Evolutionary conservation across 2,888 invertebrate genomes (phyloP).

Genomic region (Bugula neritina): DNA sequence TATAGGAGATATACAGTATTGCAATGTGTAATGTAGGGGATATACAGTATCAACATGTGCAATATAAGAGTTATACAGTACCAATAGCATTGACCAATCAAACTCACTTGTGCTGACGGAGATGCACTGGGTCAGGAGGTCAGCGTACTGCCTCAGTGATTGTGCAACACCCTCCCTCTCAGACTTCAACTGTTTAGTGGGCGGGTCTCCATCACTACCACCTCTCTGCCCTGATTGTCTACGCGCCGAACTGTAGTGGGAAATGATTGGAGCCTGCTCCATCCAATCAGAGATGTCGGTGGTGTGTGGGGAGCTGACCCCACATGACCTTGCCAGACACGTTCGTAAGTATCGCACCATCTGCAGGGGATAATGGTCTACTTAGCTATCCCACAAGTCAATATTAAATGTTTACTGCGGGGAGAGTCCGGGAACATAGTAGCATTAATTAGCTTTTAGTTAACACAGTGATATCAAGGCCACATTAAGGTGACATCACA

Average conservation of each 20-base stretch:
- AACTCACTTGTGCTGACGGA: background rate
- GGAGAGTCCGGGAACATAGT: too few species aligned
- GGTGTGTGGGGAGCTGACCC: slow-evolving; percentile 34
- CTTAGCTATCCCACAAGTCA: background rate
- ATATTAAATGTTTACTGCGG: too few species aligned
- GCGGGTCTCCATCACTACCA: background rate
- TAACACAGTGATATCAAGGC: too few species aligned
- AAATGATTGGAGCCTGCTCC: slow-evolving; percentile 43
- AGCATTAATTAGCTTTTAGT: too few species aligned
- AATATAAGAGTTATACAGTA: background rate
- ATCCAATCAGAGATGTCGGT: slow-evolving; percentile 33
- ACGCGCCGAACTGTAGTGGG: slow-evolving; percentile 40
- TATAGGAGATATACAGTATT: slow-evolving; percentile 36
- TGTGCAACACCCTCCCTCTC: background rate
- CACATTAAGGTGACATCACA: too few species aligned
- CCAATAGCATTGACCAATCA: background rate
- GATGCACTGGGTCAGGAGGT: background rate
- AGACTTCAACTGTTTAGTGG: background rate
- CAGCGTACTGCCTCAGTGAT: background rate
- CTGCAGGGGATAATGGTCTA: slow-evolving; percentile 51
- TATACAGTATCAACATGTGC: slow-evolving; percentile 55
- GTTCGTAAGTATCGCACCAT: slow-evolving; percentile 72
- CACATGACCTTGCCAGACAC: slow-evolving; percentile 66
- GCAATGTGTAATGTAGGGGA: slow-evolving; percentile 75
- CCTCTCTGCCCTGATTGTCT: background rate